Evolutionary conservation across 2,113 vertebrate species (phyloP), one percentile per base, ranked within the genome.

Genomic region (Cnemophilus loriae): DNA sequence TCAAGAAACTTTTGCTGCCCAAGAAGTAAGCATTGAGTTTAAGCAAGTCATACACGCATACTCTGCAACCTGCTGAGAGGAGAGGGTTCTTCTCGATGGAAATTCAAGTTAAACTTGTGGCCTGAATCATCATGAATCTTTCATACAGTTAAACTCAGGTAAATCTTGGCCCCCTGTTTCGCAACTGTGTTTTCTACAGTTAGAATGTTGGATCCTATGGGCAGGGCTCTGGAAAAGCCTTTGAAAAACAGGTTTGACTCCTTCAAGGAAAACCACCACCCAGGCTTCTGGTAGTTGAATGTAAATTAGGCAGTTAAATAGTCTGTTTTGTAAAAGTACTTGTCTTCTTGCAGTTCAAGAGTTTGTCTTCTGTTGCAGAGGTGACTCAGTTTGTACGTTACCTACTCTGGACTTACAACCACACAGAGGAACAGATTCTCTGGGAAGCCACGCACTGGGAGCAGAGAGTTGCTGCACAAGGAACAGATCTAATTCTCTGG

Each of bases 171-270:
- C 89, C 27, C 13, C 23, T 84, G 47, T 10, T 87, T 64, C 60
- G 44, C 35, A 91, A 30, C 7, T 61, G 20, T 30, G 67, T 81
- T 84, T 95, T 37, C 46, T 90, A 59, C 21, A 80, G 55, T 86
- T 74, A 56, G 41, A 70, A 41, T 28, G 39, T 16, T 81, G 56
- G 84, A 90, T 84, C 50, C 76, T 84, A 27, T 52, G 32, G 91
- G 86, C 47, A 87, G 73, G 90, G 91, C 68, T 81, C 64, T 68
- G 47, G 39, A 81, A 90, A 89, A 92, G 39, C 35, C 41, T 90
- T 95, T 89, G 93, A 89, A 95, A 87, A 97, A 95, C 96, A 95
- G 84, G 94, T 92, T 90, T 95, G 80, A 56, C 84, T 89, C 73
- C 96, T 90, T 75, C 84, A 90, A 75, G 60, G 42, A 93, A 93